phyloP scores from a whole-genome alignment of 2,797 vertebrate genomes.

The Schizopygopsis pylzovi region DNA sequence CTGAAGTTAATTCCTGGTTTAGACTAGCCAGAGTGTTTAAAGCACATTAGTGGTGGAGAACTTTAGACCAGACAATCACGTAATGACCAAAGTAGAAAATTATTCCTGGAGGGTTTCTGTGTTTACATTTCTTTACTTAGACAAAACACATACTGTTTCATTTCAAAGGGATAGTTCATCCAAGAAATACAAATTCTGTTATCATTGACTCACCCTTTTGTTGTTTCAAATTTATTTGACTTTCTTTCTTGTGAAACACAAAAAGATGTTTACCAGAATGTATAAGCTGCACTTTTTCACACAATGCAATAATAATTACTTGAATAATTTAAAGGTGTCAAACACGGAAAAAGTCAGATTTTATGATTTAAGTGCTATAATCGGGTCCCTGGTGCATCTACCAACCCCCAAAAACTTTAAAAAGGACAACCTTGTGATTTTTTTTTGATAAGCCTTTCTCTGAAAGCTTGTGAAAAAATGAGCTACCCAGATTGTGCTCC shows the following conservation, averaged over 20 bases:
- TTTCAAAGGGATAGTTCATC: not conserved
- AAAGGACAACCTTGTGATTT: too few species aligned
- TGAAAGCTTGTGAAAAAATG: too few species aligned
- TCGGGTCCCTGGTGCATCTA: too few species aligned
- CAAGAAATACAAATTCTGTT: not conserved
- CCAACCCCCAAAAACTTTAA: too few species aligned
- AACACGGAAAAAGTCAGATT: not conserved
- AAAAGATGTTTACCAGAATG: not conserved
- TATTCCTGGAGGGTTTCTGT: not conserved
- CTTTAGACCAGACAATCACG: constrained; percentile 23
- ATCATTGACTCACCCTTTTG: not conserved
- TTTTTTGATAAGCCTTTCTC: too few species aligned
- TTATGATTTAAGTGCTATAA: not conserved
- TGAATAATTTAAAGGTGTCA: not conserved
- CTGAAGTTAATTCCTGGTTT: constrained; percentile 10
- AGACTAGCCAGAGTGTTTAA: constrained; percentile 36
- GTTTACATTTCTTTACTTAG: constrained; percentile 21
- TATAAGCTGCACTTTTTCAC: not conserved
- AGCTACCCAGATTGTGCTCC: too few species aligned
- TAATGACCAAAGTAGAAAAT: constrained; percentile 22
- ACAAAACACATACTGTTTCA: not conserved
- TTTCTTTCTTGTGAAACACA: not conserved
- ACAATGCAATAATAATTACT: not conserved
- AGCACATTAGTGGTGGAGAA: constrained; percentile 5
- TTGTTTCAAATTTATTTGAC: not conserved